Evolutionary conservation across 2,113 vertebrate genomes (phyloP).

Genomic region (Macrotis lagotis): DNA sequence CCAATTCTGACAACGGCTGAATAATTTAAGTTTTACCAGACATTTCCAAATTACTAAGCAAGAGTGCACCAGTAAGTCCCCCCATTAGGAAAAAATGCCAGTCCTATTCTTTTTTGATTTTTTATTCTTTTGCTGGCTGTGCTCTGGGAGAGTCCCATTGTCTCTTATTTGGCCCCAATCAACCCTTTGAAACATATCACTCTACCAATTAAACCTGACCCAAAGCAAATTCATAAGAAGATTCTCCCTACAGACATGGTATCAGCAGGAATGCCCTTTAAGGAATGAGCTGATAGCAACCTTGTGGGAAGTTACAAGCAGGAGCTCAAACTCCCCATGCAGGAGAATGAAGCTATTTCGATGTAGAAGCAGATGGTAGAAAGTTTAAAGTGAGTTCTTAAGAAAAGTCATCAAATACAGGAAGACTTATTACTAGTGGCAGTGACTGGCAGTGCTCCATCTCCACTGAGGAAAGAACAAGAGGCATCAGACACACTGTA

Average conservation of each 20-base stretch:
- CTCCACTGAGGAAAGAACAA: conserved; percentile 44
- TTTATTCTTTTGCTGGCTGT: not conserved
- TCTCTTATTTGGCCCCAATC: conserved; percentile 24
- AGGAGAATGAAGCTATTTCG: conserved; percentile 23
- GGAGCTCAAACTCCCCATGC: conserved; percentile 5
- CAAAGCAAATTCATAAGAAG: conserved; percentile 16
- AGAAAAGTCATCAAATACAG: conserved; percentile 38
- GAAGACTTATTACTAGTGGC: conserved; percentile 34
- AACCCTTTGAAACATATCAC: conserved; percentile 27
- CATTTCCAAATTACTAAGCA: conserved; percentile 29
- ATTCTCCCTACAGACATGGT: conserved; percentile 32
- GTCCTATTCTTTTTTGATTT: not conserved
- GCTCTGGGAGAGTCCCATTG: conserved; percentile 25
- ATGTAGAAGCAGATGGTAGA: conserved; percentile 1
- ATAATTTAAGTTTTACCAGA: not conserved
- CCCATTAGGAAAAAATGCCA: not conserved
- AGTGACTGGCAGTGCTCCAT: conserved; percentile 49
- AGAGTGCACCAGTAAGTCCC: conserved; percentile 12
- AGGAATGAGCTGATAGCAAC: conserved; percentile 21
- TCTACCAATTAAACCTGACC: conserved; percentile 40
- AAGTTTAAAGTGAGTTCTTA: conserved; percentile 35
- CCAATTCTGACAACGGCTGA: not conserved
- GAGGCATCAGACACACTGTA: conserved; percentile 12
- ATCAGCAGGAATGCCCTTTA: not conserved
- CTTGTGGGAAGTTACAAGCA: conserved; percentile 43